Base-by-base conservation (phyloP, 2,797 vertebrate genomes). In the Phaenicophaeus curvirostris region DNA sequence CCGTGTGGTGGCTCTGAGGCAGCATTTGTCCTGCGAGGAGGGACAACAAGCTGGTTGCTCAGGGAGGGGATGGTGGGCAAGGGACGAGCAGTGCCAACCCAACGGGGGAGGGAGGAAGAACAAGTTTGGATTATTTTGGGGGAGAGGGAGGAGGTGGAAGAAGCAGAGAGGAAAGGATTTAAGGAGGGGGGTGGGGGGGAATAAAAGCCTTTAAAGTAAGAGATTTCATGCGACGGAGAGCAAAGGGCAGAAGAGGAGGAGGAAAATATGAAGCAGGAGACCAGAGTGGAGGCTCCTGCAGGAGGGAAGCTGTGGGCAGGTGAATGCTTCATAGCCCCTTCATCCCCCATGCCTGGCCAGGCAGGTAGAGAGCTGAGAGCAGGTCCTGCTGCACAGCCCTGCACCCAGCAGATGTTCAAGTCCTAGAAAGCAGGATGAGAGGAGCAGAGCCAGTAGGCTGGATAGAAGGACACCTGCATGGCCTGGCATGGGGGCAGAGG, bases 301-400 rank as follows among this genome's bases (percentile, higher is more conserved):
- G 55, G 27, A 87, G 58, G 21, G 15, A 27, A 84, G 23, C 58
- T 6, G 10, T 31, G 15, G 48, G 19, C 25, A 44, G 9, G 6
- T 0, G 0, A 59, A 8, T 28, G 35, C 42, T 61, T 27, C 0
- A 0, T 19, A 35, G n/a, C 9, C 28, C n/a, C 30, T 69, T 80
- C 8, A 25, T 28, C 7, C 3, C 6, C 15, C 6, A 1, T 0
- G 5, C 17, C 2, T 6, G 7, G 33, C 19, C 39, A 33, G 59
- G 30, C 28, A n/a, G 42, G 42, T 48, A n/a, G 50, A 35, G 33
- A 31, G 54, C 30, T 51, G 59, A 24, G 62, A 33, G 41, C 17
- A 31, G 20, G 68, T 57, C 55, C 65, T 73, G 59, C 53, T 67
- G 61, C 21, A 11, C 15, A 50, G 57, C 48, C 44, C 39, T 21